These are phyloP conservation scores for Laticauda colubrina DNA, from an alignment of 2,113 vertebrate species.

Conservation along the genomic window DNA sequence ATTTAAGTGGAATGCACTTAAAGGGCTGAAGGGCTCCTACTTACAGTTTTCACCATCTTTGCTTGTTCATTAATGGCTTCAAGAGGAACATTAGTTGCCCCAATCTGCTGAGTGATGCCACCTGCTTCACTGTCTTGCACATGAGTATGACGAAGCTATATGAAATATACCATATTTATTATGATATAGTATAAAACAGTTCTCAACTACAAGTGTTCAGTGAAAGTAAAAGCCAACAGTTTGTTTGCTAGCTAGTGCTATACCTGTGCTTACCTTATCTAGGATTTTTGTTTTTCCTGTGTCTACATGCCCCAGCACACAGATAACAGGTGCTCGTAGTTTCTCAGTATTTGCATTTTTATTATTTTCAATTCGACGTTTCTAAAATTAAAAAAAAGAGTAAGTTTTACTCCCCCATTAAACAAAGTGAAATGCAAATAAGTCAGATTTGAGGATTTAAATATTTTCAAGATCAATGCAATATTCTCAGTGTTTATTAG, in stretches of 20 bases:
- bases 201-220: not conserved
- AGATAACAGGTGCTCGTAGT: slow-evolving; percentile 90
- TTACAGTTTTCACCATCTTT: slow-evolving; percentile 96
- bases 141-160: slow-evolving; percentile 88
- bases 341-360: slow-evolving; percentile 82
- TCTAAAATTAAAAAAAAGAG: slow-evolving; percentile 70
- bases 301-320: slow-evolving; percentile 96
- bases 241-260: not conserved
- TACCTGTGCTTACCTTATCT: slow-evolving; percentile 83
- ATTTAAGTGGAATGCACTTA: not conserved
- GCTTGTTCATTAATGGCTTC: slow-evolving; percentile 93
- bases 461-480: not conserved
- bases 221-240: not conserved
- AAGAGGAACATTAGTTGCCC: slow-evolving; percentile 93
- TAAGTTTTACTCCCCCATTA: not conserved
- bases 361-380: slow-evolving; percentile 86
- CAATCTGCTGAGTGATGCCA: slow-evolving; percentile 98
- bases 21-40: slow-evolving; percentile 34
- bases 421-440: not conserved
- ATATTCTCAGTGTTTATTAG: not conserved
- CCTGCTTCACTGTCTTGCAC: slow-evolving; percentile 97
- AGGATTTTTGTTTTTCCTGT: slow-evolving; percentile 99
- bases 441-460: not conserved
- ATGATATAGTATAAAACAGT: not conserved
- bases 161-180: slow-evolving; percentile 13